Evolutionary conservation across 2,113 vertebrate genomes (phyloP), one percentile per base, ranked within the genome.

Genomic region (Atherinomorus stipes): DNA sequence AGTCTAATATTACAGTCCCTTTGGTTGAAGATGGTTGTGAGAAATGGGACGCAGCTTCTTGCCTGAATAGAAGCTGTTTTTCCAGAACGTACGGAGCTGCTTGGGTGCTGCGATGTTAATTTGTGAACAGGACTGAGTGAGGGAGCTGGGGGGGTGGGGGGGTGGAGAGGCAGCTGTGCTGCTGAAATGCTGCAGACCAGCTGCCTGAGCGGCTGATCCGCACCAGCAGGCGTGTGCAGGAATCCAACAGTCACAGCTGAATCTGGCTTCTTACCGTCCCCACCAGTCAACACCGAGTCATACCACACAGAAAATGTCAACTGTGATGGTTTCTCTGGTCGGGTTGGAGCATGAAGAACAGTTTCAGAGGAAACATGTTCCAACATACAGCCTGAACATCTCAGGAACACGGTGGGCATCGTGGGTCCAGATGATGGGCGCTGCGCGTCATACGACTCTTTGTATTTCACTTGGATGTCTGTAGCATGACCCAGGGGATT

Each of bases 181-280:
- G 56, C 62, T 74, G 47, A 85, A 78, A 78, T 67, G 66, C 72
- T 81, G 64, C 61, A 38, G 66, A 26, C 79, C 93, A 93, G 90
- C 85, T 94, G 94, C 91, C 91, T 28, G 53, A 18, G 25, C 0
- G 60, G 40, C 87, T 91, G 86, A 92, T 89, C 89, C 71, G 54
- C 79, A 79, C 80, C 77, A 88, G 89, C 93, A 94, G 92, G 85
- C 93, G 87, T 90, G 89, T 91, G 92, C 89, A 85, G 88, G 91
- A 91, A 92, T 92, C 92, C 86, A 72, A 78, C 73, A 80, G 65
- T 76, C 90, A 88, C 91, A 93, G 90, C 92, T 93, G 91, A 93
- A 79, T 58, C 71, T 21, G 63, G 77, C 75, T 74, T 76, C 59
- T 78, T 75, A 85, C 70, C 60, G 75, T 82, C 86, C 71, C 38